A percentile compares a stretch with the other conserved stretches of the same genome.
These are phyloP conservation scores for Leptodirus hochenwartii DNA, from an alignment of 2,888 invertebrate genomes.

Conservation along the genomic window DNA sequence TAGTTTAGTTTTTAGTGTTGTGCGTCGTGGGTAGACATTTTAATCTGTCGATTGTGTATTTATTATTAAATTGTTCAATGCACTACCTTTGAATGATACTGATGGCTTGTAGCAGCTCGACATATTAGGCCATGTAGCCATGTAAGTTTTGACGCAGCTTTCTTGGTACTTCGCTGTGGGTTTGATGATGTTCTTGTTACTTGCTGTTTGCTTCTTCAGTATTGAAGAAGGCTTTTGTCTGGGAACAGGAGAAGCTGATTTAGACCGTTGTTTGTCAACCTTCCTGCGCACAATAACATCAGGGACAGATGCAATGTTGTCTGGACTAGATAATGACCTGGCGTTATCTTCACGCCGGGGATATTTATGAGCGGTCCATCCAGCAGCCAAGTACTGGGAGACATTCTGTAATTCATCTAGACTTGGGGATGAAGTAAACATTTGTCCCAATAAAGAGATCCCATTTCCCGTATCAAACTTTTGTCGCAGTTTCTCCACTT, in stretches of 20 bases:
- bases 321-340: slow-evolving; percentile 38
- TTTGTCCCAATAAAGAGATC: slow-evolving; percentile 51
- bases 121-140: slow-evolving; percentile 55
- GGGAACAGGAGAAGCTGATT: slow-evolving; percentile 30
- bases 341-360: slow-evolving; percentile 48
- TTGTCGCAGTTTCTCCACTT: slow-evolving; percentile 52
- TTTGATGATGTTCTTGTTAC: slow-evolving; percentile 4
- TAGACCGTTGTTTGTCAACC: slow-evolving; percentile 19
- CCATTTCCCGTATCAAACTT: slow-evolving; percentile 45
- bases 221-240: slow-evolving; percentile 28
- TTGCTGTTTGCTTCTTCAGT: slow-evolving; percentile 18
- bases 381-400: slow-evolving; percentile 57
- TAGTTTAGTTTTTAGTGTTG: too few species aligned
- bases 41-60: too few species aligned
- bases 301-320: slow-evolving; percentile 18
- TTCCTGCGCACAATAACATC: slow-evolving; percentile 18
- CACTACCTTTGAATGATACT: slow-evolving; percentile 57
- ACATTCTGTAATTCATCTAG: slow-evolving; percentile 59
- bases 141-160: slow-evolving; percentile 58
- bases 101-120: slow-evolving; percentile 41
- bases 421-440: slow-evolving; percentile 66
- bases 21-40: too few species aligned
- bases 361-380: slow-evolving; percentile 66
- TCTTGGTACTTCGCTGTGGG: slow-evolving; percentile 31
- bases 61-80: slow-evolving; percentile 17